Conservation (phyloP, 2,888 invertebrate genomes). For the Merodon equestris region DNA sequence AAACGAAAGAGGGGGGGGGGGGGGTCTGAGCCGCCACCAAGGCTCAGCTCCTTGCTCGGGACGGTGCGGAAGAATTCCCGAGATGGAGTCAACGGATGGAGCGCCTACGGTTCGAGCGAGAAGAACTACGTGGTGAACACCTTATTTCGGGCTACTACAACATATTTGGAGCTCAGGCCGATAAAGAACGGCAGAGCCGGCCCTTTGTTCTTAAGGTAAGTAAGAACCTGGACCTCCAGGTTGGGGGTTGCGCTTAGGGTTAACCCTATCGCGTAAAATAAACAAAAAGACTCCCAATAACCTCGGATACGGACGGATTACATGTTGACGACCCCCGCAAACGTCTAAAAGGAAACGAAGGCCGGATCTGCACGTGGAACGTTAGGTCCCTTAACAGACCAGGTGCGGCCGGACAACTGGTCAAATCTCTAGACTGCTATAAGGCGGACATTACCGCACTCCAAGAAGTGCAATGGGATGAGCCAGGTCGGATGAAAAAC, state of each 20-base stretch:
- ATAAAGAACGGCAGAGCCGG: background rate
- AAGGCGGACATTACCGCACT: conserved; percentile 1
- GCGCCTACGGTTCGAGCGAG: background rate
- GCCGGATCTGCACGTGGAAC: conserved; percentile 5
- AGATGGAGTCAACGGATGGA: background rate
- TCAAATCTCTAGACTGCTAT: background rate
- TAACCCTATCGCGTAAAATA: conserved; percentile 4
- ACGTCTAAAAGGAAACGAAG: background rate
- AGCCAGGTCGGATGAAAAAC: background rate
- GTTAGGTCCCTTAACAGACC: conserved; percentile 5
- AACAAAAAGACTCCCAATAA: background rate
- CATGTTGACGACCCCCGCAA: background rate
- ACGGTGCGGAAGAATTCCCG: background rate
- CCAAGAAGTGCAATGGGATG: background rate
- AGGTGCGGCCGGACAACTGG: conserved; percentile 4
- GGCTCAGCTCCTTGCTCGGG: background rate
- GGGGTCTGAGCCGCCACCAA: background rate
- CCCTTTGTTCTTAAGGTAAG: background rate
- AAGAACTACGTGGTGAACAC: background rate
- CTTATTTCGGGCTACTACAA: conserved; percentile 4
- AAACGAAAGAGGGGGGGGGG: background rate
- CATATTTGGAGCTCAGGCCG: conserved; percentile 4
- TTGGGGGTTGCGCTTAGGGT: conserved; percentile 2
- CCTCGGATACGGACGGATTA: conserved; percentile 4
- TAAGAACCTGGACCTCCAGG: background rate